phyloP scores from a whole-genome alignment of 1,140 invertebrate genomes.

The Aricia agestis region DNA sequence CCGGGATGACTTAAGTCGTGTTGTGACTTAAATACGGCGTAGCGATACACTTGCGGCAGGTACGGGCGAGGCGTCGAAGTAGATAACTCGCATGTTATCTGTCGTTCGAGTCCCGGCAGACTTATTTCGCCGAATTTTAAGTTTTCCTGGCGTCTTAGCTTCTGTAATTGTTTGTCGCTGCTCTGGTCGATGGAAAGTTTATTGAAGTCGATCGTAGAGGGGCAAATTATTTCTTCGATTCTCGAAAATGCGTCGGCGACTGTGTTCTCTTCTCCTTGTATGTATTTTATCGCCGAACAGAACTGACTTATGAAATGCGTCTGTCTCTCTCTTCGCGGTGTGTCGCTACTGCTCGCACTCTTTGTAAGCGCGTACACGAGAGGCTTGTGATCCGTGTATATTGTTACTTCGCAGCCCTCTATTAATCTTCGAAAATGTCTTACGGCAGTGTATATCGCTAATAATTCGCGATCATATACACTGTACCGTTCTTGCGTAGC shows the following conservation, averaged over 20 bases:
- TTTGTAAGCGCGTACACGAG: slow-evolving; percentile 21
- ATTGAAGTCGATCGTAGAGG: slow-evolving; percentile 16
- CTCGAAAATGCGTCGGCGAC: slow-evolving; percentile 28
- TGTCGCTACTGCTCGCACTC: slow-evolving; percentile 26
- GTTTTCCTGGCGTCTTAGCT: slow-evolving; percentile 13
- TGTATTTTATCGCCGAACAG: slow-evolving; percentile 29
- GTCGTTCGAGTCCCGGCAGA: neutral
- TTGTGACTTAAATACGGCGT: slow-evolving; percentile 24
- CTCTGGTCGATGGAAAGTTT: slow-evolving; percentile 18
- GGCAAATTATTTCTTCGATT: slow-evolving; percentile 23
- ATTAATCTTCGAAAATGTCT: slow-evolving; percentile 32
- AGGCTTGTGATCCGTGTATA: slow-evolving; percentile 31
- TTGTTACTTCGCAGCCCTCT: slow-evolving; percentile 28
- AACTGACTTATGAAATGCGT: slow-evolving; percentile 35
- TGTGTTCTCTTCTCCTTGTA: slow-evolving; percentile 29
- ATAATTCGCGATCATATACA: slow-evolving; percentile 31
- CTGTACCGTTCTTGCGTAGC: slow-evolving; percentile 20
- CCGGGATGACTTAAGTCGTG: slow-evolving; percentile 25
- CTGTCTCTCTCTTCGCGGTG: slow-evolving; percentile 32
- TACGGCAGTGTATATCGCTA: slow-evolving; percentile 32
- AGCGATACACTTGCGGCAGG: slow-evolving; percentile 19
- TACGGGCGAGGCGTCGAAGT: slow-evolving; percentile 11
- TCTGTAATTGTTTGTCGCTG: slow-evolving; percentile 23
- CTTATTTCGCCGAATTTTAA: slow-evolving; percentile 13
- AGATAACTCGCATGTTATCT: slow-evolving; percentile 13